Conservation (phyloP, 2,113 vertebrate genomes). For the Coregonus clupeaformis region DNA sequence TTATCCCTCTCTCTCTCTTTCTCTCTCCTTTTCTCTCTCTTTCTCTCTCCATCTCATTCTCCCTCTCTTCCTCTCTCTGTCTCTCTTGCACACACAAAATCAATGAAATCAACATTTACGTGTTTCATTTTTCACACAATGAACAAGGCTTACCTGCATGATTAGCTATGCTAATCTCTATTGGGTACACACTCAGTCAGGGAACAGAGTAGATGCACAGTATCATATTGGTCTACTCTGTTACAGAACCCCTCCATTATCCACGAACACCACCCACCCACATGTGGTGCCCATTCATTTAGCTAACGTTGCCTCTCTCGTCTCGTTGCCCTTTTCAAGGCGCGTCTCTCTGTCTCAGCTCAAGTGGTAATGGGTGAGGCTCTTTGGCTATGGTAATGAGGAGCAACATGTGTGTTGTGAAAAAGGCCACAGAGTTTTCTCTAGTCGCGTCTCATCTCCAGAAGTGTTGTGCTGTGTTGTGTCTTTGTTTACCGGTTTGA, state of each 20-base stretch:
- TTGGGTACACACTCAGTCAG: not conserved
- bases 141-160: not conserved
- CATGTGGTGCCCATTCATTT: too few species aligned
- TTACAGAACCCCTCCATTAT: not conserved
- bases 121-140: not conserved
- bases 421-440: conserved; percentile 50
- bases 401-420: conserved; percentile 53
- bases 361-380: conserved; percentile 69
- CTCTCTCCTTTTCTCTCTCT: too few species aligned
- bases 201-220: not conserved
- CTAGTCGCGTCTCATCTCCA: not conserved
- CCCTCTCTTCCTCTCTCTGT: too few species aligned
- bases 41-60: too few species aligned
- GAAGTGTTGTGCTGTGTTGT: not conserved
- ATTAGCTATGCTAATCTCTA: not conserved
- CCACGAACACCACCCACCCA: not conserved
- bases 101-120: not conserved
- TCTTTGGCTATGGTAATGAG: conserved; percentile 73
- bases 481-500: conserved; percentile 36
- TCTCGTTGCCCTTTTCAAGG: conserved; percentile 64
- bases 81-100: conserved; percentile 24
- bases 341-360: conserved; percentile 57
- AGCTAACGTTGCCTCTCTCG: not conserved
- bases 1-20: too few species aligned
- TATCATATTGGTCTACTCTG: not conserved